Evolutionary conservation across 2,797 vertebrate genomes (phyloP), one percentile per base, ranked within the genome.

Genomic region (Pseudopleuronectes americanus): DNA sequence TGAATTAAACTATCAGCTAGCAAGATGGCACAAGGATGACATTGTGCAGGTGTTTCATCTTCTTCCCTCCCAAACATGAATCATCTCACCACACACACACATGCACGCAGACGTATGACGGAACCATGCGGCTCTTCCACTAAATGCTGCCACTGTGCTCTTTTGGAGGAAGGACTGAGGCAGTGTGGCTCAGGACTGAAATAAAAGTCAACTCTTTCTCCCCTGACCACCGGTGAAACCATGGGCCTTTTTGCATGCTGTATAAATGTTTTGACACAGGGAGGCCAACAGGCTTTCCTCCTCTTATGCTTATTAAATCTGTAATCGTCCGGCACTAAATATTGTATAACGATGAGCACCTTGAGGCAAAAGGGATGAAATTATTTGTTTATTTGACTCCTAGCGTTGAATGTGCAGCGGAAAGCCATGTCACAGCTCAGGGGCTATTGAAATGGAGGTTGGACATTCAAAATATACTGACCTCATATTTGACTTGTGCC

Each of bases 401-500:
- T 36, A 56, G 70, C 41, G 48, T 71, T 57, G 81, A 81, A 81
- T 79, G 74, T 76, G 75, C 64, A 59, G 68, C 43, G 47, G 84
- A 84, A 76, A 85, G 76, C 49, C 56, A 72, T 64, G 84, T 89
- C 71, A 83, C 83, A 76, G 79, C 84, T 86, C 80, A 61, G 79
- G 71, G 57, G 68, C 77, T 53, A 80, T 68, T 87, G 82, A 91
- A 90, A 84, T 49, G 77, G 67, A 86, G 88, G 81, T 68, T 74
- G 78, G 68, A 74, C 64, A 75, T 87, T 91, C 73, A 88, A 93
- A 94, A 94, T 93, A 93, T 83, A 93, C 85, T 71, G 28, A 90
- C 89, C 91, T 90, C 85, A 87, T 92, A 86, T 94, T 93, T 93
- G 87, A 89, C 85, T 92, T 90, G 86, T 81, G 75, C 80, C 70